Conservation (phyloP, 2,888 invertebrate species). For the Ophion obscuratus region DNA sequence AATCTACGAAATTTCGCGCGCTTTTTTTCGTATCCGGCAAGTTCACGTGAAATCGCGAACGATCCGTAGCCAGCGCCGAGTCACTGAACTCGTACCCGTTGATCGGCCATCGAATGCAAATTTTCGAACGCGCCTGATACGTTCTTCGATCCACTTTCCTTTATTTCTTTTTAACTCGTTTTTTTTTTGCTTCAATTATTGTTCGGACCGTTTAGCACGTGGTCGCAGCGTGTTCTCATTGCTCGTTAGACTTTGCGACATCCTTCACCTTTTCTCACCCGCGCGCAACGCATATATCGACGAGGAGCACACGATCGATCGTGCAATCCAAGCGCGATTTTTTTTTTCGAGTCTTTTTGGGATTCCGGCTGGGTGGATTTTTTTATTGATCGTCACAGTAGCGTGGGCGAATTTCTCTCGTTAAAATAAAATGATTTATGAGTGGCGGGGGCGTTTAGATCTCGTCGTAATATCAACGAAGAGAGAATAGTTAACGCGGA, state of each 20-base stretch:
- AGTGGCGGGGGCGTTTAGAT: neutral
- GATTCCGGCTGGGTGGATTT: neutral
- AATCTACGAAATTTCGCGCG: slow-evolving; percentile 4
- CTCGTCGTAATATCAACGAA: too few species aligned
- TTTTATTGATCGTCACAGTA: neutral
- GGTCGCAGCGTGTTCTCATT: slow-evolving; percentile 22
- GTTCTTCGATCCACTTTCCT: slow-evolving; percentile 36
- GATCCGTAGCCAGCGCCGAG: slow-evolving; percentile 32
- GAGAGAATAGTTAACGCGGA: neutral
- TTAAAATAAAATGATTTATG: too few species aligned
- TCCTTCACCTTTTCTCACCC: slow-evolving; percentile 55
- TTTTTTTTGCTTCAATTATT: slow-evolving; percentile 31
- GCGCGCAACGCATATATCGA: slow-evolving; percentile 21
- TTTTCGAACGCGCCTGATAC: slow-evolving; percentile 16
- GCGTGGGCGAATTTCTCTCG: neutral
- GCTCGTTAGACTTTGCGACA: slow-evolving; percentile 47
- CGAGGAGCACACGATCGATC: slow-evolving; percentile 25
- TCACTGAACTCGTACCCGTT: slow-evolving; percentile 62
- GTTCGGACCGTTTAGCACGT: slow-evolving; percentile 51
- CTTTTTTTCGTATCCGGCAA: slow-evolving; percentile 1
- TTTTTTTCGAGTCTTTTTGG: neutral
- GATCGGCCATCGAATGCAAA: slow-evolving; percentile 65
- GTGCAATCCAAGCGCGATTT: slow-evolving; percentile 17
- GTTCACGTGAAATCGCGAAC: slow-evolving; percentile 17
- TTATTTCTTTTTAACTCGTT: slow-evolving; percentile 7